Percentiles rank a stretch among this genome's conserved stretches.
Evolutionary conservation across 2,113 vertebrate genomes (phyloP).

Genomic region (Seriola rivoliana): DNA sequence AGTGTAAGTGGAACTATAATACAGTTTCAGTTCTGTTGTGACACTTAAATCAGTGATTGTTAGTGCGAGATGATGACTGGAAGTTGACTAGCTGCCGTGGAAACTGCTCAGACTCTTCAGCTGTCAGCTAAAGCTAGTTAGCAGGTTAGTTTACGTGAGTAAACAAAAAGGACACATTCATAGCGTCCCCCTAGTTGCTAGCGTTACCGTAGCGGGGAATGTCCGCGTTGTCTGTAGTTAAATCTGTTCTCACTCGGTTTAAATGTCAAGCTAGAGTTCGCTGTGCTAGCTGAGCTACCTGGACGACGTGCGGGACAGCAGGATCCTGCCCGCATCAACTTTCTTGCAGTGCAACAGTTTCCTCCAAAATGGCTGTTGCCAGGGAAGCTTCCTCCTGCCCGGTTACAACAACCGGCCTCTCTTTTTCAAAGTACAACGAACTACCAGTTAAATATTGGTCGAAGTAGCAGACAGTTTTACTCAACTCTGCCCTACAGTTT

Average conservation of each 20-base stretch:
- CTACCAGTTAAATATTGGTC: not conserved
- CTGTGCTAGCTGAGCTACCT: not conserved
- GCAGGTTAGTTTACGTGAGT: not conserved
- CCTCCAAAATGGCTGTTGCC: constrained; percentile 66
- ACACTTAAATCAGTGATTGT: not conserved
- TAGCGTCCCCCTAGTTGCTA: not conserved
- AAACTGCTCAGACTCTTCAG: not conserved
- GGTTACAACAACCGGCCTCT: not conserved
- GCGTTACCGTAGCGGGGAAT: not conserved
- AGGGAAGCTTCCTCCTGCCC: constrained; percentile 22
- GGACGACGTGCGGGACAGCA: not conserved
- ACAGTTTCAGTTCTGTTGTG: not conserved
- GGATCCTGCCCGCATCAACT: not conserved
- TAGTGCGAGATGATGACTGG: not conserved
- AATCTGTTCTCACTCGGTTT: not conserved
- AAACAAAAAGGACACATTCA: not conserved
- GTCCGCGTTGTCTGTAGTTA: rapidly evolving
- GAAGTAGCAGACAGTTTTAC: not conserved
- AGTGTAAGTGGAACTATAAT: constrained; percentile 87
- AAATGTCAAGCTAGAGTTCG: constrained; percentile 14
- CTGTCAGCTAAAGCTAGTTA: constrained; percentile 62
- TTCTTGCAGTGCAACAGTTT: constrained; percentile 16
- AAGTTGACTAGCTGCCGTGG: constrained; percentile 11
- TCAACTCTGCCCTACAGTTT: not conserved
- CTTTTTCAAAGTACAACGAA: not conserved